Conservation (phyloP, 2,797 vertebrate species). For the Clarias laeviceps region DNA sequence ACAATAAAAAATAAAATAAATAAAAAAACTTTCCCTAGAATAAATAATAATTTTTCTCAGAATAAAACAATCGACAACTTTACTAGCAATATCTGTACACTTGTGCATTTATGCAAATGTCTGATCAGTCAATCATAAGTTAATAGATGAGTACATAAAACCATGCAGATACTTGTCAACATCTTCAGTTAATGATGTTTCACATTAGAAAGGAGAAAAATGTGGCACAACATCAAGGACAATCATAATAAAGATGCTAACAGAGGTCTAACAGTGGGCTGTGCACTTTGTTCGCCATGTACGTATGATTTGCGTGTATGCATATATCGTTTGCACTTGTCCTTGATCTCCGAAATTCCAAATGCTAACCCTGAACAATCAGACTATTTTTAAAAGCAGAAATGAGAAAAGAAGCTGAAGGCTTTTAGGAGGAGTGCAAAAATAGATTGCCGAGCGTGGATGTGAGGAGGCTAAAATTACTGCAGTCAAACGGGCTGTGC, state of each 20-base stretch:
- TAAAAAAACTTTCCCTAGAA: too few species aligned
- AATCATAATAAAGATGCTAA: background rate
- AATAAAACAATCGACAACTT: background rate
- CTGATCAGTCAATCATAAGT: background rate
- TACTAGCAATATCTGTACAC: background rate
- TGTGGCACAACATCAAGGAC: background rate
- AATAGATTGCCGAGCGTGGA: slow-evolving; percentile 42
- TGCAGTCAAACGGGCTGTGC: slow-evolving; percentile 35
- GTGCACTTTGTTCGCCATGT: background rate
- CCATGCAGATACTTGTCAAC: background rate
- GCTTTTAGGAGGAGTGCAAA: slow-evolving; percentile 35
- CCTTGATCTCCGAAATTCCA: slow-evolving; percentile 1
- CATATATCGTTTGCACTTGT: background rate
- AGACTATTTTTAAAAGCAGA: slow-evolving; percentile 1
- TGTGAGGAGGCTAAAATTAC: slow-evolving; percentile 50
- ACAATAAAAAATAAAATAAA: background rate
- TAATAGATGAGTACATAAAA: background rate
- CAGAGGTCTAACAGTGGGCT: background rate
- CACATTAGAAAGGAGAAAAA: background rate
- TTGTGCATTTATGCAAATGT: background rate
- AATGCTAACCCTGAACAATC: slow-evolving; percentile 3
- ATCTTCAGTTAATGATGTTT: background rate
- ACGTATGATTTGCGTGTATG: background rate
- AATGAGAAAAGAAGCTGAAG: background rate
- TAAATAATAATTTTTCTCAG: background rate